Evolutionary conservation across 2,113 vertebrate species (phyloP).

Genomic region (Urocynchramus pylzowi): DNA sequence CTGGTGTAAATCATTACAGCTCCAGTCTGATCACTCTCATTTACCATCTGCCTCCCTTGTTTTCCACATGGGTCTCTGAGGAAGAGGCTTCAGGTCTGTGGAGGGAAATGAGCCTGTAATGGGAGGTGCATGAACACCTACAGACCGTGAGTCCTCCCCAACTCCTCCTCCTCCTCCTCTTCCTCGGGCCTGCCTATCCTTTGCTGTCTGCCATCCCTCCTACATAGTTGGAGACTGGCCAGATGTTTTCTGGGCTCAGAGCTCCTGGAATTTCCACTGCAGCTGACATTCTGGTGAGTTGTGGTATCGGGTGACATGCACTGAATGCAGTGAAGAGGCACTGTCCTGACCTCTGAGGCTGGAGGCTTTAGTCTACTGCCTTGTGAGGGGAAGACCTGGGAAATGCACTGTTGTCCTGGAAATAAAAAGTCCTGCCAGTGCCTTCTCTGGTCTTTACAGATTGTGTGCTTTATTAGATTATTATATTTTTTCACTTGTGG

Average conservation of each 20-base stretch:
- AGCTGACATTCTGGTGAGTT: not conserved
- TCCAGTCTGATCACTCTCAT: not conserved
- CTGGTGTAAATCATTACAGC: not conserved
- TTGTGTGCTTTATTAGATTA: not conserved
- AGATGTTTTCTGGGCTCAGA: not conserved
- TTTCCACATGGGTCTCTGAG: not conserved
- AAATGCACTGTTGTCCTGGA: not conserved
- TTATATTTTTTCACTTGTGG: not conserved
- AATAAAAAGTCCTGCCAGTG: not conserved
- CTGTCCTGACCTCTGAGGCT: not conserved
- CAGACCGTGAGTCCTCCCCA: not conserved
- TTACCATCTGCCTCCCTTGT: not conserved
- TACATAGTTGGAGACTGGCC: not conserved
- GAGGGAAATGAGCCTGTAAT: not conserved
- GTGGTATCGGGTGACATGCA: not conserved
- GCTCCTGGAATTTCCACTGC: not conserved
- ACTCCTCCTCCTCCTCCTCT: not conserved
- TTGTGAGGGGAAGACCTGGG: not conserved
- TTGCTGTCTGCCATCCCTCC: not conserved
- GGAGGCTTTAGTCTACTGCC: not conserved
- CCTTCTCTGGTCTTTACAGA: not conserved
- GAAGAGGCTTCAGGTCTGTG: not conserved
- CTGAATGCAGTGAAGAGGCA: not conserved
- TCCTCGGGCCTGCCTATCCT: rapidly evolving
- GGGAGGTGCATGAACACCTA: not conserved